A percentile compares a stretch with the other conserved stretches of the same genome.
phyloP scores from a whole-genome alignment of 2,888 invertebrate species.

The Chorisops tibialis region DNA sequence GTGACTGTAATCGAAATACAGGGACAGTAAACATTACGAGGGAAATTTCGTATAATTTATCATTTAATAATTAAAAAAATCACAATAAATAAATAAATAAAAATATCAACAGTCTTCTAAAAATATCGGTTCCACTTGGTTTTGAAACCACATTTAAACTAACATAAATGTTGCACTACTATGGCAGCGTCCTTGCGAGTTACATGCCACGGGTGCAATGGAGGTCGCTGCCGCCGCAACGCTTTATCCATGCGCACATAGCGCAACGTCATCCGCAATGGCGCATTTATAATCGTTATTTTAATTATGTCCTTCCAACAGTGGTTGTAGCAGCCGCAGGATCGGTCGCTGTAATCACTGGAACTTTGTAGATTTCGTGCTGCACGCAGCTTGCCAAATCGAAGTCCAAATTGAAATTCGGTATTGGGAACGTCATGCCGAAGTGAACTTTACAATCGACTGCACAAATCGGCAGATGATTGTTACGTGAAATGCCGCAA shows the following conservation, averaged over 20 bases:
- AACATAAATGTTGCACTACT: too few species aligned
- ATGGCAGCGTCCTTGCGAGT: too few species aligned
- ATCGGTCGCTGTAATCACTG: not conserved
- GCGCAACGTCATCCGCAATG: constrained; percentile 10
- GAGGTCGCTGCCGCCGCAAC: constrained; percentile 20
- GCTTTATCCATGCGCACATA: constrained; percentile 9
- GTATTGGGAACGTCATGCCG: constrained; percentile 16
- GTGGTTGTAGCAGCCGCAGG: not conserved
- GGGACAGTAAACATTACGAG: too few species aligned
- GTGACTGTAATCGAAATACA: too few species aligned
- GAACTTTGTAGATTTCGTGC: too few species aligned
- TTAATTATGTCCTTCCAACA: not conserved
- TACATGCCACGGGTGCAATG: constrained; percentile 1
- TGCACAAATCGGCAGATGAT: constrained; percentile 5
- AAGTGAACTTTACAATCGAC: constrained; percentile 11
- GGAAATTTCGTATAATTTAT: too few species aligned
- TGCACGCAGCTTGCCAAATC: constrained; percentile 2
- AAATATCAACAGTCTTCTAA: too few species aligned
- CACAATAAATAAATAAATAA: too few species aligned
- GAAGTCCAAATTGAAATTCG: constrained; percentile 18
- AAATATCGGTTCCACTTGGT: too few species aligned
- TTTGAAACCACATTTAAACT: too few species aligned
- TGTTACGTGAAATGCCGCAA: constrained; percentile 19
- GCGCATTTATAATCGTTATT: not conserved
- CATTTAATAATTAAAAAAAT: too few species aligned